Base-by-base conservation (phyloP, 2,888 invertebrate genomes). In the Trachelus tabidus region DNA sequence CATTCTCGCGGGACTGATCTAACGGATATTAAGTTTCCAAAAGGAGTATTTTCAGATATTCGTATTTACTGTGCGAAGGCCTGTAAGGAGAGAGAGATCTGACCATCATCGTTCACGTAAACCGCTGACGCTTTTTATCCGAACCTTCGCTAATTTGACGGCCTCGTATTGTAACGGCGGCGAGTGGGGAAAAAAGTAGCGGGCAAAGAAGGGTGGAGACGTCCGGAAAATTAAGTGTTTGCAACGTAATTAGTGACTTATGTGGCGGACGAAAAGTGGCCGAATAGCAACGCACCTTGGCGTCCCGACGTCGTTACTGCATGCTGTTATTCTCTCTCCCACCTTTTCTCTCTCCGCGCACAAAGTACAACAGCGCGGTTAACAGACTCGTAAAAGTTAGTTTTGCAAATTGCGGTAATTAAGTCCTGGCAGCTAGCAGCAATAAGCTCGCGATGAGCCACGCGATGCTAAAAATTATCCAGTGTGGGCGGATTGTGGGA, bases 321-420 rank as follows among this genome's bases (percentile, higher is more conserved):
- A 15, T 56, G 56, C 23, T 33, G 56, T 56, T 75, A 40, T 23
- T 33, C 37, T 74, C 31, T 68, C 15, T 68, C 12, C 4, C 68
- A 11, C 33, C 23, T 9, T 31, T 3, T 30, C 75, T 33, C 33
- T 81, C 40, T 9, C 23, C 6, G 9, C 37, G 23, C 73, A 37
- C 78, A 69, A 69, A 68, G 77, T 76, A 82, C 77, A 81, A 80
- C 76, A 34, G 74, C 37, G 35, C 74, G 73, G 81, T 83, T 87
- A 85, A 86, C 85, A 82, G 81, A 85, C 83, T 85, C 85, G 82
- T 86, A 86, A 87, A 84, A 85, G 82, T 83, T 84, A 82, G 74
- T 81, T 84, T 78, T 83, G 82, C 80, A 81, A 87, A 85, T 85
- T 82, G 79, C 79, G 80, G 83, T 83, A 84, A 87, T 86, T 85